These are phyloP conservation scores for Polia nebulosa DNA, from an alignment of 2,888 invertebrate species.

Conservation along the genomic window DNA sequence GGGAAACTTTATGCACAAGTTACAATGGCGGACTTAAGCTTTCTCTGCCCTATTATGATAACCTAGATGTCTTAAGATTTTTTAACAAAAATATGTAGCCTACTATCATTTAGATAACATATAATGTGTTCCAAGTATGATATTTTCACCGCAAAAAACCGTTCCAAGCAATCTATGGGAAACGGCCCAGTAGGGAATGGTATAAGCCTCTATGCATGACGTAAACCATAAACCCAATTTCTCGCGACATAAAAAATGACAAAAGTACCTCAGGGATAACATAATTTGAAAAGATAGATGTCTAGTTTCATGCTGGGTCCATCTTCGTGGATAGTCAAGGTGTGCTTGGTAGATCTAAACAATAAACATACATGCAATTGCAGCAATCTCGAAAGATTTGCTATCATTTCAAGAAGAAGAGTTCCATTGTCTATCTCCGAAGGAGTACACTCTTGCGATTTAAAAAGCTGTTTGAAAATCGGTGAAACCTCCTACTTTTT, in stretches of 20 bases:
- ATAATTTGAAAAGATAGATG: constrained; percentile 27
- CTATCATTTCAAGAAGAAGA: no score
- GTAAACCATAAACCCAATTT: constrained; percentile 43
- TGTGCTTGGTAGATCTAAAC: no score
- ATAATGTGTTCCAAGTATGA: constrained; percentile 17
- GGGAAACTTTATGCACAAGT: no score
- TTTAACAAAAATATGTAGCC: not conserved
- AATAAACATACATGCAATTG: no score
- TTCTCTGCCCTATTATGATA: no score
- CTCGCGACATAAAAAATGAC: constrained; percentile 11
- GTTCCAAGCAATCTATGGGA: constrained; percentile 24
- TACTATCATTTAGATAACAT: constrained; percentile 18
- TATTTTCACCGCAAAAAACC: constrained; percentile 11
- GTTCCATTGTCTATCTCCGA: no score
- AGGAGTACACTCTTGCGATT: no score
- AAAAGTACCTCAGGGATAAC: not conserved
- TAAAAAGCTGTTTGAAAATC: no score
- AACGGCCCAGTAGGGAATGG: constrained; percentile 30
- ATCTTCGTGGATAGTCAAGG: not conserved
- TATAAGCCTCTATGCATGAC: constrained; percentile 28
- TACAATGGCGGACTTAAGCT: no score
- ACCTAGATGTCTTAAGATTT: no score
- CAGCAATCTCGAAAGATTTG: no score
- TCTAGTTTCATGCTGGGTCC: constrained; percentile 23
- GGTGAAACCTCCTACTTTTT: no score